Evolutionary conservation across 1,140 invertebrate genomes (phyloP).

Genomic region (Pararge aegeria): DNA sequence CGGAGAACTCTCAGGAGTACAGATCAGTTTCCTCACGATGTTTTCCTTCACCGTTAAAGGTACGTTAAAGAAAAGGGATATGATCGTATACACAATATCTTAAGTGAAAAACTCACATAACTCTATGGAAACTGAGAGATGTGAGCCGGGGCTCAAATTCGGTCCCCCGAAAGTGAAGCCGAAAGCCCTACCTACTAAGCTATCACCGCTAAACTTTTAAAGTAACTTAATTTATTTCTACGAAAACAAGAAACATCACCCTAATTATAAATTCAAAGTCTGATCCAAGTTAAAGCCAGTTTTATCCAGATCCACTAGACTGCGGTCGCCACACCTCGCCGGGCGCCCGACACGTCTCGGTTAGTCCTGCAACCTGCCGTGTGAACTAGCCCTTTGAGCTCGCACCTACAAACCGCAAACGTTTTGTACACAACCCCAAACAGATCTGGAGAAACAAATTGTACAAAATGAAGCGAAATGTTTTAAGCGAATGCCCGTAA

Average conservation of each 20-base stretch:
- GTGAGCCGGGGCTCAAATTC: too few relatives aligned
- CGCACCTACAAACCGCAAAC: constrained; percentile 63
- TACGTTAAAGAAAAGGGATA: too few relatives aligned
- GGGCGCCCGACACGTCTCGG: constrained; percentile 49
- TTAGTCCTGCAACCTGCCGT: constrained; percentile 57
- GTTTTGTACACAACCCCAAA: constrained; percentile 39
- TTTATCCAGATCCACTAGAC: constrained; percentile 30
- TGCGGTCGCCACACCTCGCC: constrained; percentile 46
- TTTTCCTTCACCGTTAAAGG: too few relatives aligned
- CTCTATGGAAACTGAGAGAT: too few relatives aligned
- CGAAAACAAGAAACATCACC: background rate
- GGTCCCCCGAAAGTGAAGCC: too few relatives aligned
- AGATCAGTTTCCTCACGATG: too few relatives aligned
- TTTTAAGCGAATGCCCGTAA: background rate
- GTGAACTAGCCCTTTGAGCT: constrained; percentile 66
- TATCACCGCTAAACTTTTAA: too few relatives aligned
- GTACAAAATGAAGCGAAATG: constrained; percentile 19
- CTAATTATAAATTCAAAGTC: constrained; percentile 30
- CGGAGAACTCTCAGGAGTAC: too few relatives aligned
- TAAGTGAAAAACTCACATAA: too few relatives aligned
- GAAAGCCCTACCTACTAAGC: too few relatives aligned
- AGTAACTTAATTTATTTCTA: background rate
- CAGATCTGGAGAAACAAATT: constrained; percentile 19
- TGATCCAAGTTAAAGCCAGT: constrained; percentile 10
- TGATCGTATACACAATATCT: too few relatives aligned